These are phyloP conservation scores for Anthopleura sola DNA, from an alignment of 64 coral and sea anemone species.

Conservation along the genomic window DNA sequence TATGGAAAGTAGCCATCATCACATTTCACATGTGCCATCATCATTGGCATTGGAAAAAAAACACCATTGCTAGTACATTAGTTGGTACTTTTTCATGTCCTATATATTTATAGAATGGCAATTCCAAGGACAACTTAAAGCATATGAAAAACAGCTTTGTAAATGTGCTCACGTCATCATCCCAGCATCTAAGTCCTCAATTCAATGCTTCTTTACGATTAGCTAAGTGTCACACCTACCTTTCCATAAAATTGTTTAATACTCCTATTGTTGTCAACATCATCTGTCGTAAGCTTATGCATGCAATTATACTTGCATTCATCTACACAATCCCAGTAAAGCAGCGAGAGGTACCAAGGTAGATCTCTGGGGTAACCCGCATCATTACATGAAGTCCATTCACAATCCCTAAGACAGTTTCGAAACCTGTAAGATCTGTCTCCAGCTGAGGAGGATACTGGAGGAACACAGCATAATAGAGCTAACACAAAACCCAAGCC, in stretches of 20 bases:
- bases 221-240: conserved; percentile 11
- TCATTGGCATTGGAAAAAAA: too few relatives aligned
- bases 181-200: neutral
- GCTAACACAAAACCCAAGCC: neutral
- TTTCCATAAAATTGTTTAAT: conserved; percentile 98
- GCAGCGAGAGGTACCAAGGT: conserved; percentile 62
- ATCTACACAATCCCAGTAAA: conserved; percentile 85
- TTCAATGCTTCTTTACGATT: neutral
- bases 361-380: conserved; percentile 73
- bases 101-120: too few relatives aligned
- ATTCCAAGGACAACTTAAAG: too few relatives aligned
- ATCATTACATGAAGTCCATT: conserved; percentile 29
- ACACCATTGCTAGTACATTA: too few relatives aligned
- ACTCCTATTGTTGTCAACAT: conserved; percentile 21
- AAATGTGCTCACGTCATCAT: neutral
- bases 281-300: conserved; percentile 67
- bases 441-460: conserved; percentile 45
- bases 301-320: conserved; percentile 98
- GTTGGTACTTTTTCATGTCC: too few relatives aligned
- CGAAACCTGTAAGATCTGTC: conserved; percentile 63
- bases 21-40: too few relatives aligned
- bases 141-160: too few relatives aligned
- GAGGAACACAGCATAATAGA: neutral
- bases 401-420: conserved; percentile 36
- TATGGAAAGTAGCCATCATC: too few relatives aligned